Percentiles rank a stretch among this genome's conserved stretches.
Conservation (phyloP, 2,797 vertebrate genomes). For the Crax fasciolata region DNA sequence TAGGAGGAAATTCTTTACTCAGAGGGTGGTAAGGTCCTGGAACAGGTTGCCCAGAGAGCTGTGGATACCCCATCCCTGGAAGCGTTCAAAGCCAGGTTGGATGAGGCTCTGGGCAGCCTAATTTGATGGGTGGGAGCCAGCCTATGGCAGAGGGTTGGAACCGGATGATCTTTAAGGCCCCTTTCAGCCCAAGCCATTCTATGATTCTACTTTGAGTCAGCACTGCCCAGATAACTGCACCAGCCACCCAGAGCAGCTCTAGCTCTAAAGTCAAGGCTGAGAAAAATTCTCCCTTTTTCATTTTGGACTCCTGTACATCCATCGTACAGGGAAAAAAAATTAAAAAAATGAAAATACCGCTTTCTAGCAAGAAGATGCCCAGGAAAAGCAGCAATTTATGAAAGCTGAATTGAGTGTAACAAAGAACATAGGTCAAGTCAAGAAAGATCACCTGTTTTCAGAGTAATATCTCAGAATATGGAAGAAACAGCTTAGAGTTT, state of each 20-base stretch:
- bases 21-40: too few species aligned
- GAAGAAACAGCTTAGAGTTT: fast-evolving
- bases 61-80: too few species aligned
- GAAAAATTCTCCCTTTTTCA: not conserved
- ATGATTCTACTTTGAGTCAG: not conserved
- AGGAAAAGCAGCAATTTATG: not conserved
- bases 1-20: too few species aligned
- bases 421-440: not conserved
- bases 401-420: not conserved
- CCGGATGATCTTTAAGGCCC: not conserved
- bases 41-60: too few species aligned
- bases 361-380: not conserved
- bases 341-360: not conserved
- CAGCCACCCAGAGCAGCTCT: not conserved
- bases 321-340: not conserved
- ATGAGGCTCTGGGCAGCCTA: not conserved
- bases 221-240: fast-evolving
- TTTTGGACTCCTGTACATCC: not conserved
- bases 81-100: not conserved
- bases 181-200: not conserved
- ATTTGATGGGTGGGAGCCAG: not conserved
- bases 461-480: not conserved
- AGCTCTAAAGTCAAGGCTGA: fast-evolving
- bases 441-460: not conserved
- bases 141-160: not conserved